Evolutionary conservation across 2,888 invertebrate species (phyloP).

Genomic region (Panzeria rudis): DNA sequence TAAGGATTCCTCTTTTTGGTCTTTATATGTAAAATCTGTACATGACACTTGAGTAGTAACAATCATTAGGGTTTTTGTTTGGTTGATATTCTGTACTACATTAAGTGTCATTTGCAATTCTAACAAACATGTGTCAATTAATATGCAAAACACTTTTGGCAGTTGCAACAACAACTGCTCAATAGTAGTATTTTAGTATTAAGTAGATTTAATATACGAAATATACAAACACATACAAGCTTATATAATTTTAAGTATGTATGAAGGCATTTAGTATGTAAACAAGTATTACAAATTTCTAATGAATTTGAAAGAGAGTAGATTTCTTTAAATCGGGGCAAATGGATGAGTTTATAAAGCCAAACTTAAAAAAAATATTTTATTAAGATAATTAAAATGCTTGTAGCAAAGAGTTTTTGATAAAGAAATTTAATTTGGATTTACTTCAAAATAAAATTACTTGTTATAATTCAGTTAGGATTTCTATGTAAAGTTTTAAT

Average conservation of each 20-base stretch:
- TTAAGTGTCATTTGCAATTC: constrained; percentile 57
- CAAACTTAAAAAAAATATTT: not conserved
- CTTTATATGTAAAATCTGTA: constrained; percentile 28
- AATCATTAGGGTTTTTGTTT: constrained; percentile 60
- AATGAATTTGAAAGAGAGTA: constrained; percentile 5
- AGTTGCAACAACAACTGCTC: not conserved
- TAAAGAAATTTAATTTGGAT: not conserved
- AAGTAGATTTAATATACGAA: constrained; percentile 27
- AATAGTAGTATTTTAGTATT: not conserved
- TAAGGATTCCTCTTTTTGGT: not conserved
- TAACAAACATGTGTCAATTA: constrained; percentile 63
- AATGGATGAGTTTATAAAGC: not conserved
- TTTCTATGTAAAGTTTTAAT: too few relatives aligned
- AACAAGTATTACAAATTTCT: not conserved
- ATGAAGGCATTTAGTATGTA: not conserved
- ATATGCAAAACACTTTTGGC: constrained; percentile 58
- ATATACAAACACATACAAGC: not conserved
- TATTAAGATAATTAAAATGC: not conserved
- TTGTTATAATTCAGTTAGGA: too few relatives aligned
- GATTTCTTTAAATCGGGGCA: not conserved
- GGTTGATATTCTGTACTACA: constrained; percentile 39
- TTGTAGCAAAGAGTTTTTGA: not conserved
- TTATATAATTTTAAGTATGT: not conserved
- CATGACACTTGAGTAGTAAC: constrained; percentile 50
- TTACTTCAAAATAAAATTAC: too few relatives aligned